A percentile compares a stretch with the other conserved stretches of the same genome.
Evolutionary conservation across 2,888 invertebrate species (phyloP).

Genomic region (Caenorhabditis panamensis): DNA sequence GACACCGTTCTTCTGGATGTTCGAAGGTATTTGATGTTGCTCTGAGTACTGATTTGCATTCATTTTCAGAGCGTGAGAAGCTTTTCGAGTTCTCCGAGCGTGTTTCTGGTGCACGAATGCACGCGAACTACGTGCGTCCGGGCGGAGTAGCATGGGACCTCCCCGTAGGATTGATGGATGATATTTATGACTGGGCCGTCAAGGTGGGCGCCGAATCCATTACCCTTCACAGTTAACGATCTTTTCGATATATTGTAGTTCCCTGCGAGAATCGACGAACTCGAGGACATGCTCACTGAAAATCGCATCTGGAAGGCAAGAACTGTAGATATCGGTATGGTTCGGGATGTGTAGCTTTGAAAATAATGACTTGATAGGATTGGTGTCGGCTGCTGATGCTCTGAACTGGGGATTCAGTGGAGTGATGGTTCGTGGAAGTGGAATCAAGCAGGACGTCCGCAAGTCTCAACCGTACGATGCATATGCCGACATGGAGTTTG

Average conservation of each 20-base stretch:
- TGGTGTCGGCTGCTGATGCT: conserved; percentile 93
- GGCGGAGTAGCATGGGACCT: conserved; percentile 95
- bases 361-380: conserved; percentile 84
- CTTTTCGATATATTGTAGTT: conserved; percentile 83
- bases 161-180: conserved; percentile 95
- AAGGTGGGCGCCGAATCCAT: conserved; percentile 36
- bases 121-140: conserved; percentile 97
- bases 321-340: conserved; percentile 88
- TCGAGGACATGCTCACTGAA: conserved; percentile 93
- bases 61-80: conserved; percentile 35
- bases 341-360: neutral
- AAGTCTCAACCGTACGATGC: conserved; percentile 97
- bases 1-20: conserved; percentile 99
- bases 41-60: no score
- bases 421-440: conserved; percentile 97
- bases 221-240: neutral
- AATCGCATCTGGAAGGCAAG: conserved; percentile 96
- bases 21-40: conserved; percentile 89
- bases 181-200: conserved; percentile 92
- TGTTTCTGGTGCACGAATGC: conserved; percentile 98
- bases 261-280: conserved; percentile 93
- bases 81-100: conserved; percentile 91
- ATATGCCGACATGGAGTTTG: conserved; percentile 94
- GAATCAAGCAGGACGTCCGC: conserved; percentile 98
- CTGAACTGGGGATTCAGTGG: conserved; percentile 96